phyloP scores from a whole-genome alignment of 2,113 vertebrate species.

The Brevimyrus niger region DNA sequence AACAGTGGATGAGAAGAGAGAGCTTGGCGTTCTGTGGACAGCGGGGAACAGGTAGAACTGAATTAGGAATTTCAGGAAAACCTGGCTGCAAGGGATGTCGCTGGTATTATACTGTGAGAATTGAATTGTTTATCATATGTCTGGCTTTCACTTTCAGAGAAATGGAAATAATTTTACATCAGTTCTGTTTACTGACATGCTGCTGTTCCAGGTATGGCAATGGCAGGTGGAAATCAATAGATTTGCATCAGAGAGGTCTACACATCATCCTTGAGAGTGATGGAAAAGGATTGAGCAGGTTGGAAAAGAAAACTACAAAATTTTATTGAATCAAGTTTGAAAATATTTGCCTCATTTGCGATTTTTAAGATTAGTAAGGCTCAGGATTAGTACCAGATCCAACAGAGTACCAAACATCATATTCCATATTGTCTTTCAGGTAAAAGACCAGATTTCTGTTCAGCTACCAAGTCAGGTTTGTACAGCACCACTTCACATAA shows the following conservation, averaged over 20 bases:
- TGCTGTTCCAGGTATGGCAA: background rate
- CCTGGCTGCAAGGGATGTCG: background rate
- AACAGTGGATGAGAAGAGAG: slow-evolving; percentile 39
- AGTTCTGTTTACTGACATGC: background rate
- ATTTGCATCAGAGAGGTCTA: background rate
- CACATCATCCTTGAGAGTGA: background rate
- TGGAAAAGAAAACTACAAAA: background rate
- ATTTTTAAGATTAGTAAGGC: background rate
- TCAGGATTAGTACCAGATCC: background rate
- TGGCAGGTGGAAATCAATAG: background rate
- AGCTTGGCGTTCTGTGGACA: slow-evolving; percentile 40
- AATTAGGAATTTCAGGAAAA: background rate
- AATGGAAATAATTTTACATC: background rate
- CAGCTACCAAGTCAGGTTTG: background rate
- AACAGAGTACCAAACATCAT: too few relatives aligned
- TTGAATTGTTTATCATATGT: slow-evolving; percentile 35
- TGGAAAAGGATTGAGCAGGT: background rate
- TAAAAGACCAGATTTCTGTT: background rate
- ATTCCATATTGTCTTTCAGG: background rate
- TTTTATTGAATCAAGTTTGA: background rate
- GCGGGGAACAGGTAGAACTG: slow-evolving; percentile 21
- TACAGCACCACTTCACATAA: background rate
- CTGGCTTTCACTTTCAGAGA: background rate
- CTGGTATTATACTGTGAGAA: slow-evolving; percentile 2
- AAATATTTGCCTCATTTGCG: background rate